phyloP scores from a whole-genome alignment of 1,140 invertebrate genomes.

The Zelostemma sp. region DNA sequence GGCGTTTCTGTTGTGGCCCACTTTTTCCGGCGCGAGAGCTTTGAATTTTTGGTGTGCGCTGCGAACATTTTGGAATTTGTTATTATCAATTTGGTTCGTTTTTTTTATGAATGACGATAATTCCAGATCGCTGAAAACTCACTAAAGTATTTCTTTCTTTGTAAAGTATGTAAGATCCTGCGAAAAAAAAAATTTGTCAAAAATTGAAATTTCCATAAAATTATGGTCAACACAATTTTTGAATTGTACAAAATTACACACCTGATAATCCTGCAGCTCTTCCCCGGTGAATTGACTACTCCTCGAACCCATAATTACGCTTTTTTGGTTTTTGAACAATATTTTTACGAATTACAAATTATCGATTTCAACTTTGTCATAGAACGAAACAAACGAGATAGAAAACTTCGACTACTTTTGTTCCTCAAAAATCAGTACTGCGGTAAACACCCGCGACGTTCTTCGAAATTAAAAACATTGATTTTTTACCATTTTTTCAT shows the following conservation, averaged over 20 bases:
- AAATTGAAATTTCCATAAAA: neutral
- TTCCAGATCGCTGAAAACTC: no score
- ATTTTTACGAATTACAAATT: neutral
- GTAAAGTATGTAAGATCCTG: conserved; percentile 92
- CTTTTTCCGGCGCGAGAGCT: conserved; percentile 84
- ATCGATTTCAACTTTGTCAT: no score
- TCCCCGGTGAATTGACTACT: conserved; percentile 88
- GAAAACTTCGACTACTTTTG: no score
- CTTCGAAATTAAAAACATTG: no score
- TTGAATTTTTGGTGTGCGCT: conserved; percentile 92
- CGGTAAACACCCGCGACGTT: no score
- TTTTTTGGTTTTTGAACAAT: neutral
- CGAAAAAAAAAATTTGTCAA: conserved; percentile 56
- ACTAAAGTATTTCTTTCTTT: conserved; percentile 92
- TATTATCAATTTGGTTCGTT: no score
- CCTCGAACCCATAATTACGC: conserved; percentile 78
- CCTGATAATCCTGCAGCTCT: conserved; percentile 91
- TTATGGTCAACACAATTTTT: conserved; percentile 1
- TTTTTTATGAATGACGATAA: no score
- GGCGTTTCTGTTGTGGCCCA: conserved; percentile 87
- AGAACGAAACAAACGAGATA: no score
- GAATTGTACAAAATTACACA: conserved; percentile 57
- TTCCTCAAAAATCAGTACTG: no score
- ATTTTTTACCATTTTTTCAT: no score
- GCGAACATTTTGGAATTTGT: conserved; percentile 58